Evolutionary conservation across 2,888 invertebrate species (phyloP).

Genomic region (Microplitis manilae): DNA sequence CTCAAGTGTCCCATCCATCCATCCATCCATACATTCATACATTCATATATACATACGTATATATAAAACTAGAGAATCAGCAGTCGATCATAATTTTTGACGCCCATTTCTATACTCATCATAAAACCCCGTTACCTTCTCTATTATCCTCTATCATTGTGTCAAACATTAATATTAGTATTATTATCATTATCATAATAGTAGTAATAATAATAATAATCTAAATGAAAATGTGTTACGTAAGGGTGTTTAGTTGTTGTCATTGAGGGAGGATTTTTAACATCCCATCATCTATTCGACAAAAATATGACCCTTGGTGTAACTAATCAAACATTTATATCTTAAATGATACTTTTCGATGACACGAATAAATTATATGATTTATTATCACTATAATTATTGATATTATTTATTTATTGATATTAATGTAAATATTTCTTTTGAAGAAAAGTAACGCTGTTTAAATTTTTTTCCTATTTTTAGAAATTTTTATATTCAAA

Average conservation of each 20-base stretch:
- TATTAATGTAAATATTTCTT: no score
- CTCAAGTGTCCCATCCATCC: not conserved
- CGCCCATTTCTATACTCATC: conserved; percentile 40
- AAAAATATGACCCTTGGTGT: conserved; percentile 23
- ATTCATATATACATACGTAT: no score
- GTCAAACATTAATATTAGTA: conserved; percentile 49
- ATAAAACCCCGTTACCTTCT: conserved; percentile 52
- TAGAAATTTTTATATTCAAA: no score
- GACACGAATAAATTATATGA: not conserved
- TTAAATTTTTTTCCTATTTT: no score
- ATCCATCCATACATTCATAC: not conserved
- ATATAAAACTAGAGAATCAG: conserved; percentile 2
- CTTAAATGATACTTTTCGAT: conserved; percentile 19
- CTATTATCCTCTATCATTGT: conserved; percentile 54
- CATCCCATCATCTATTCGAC: conserved; percentile 24
- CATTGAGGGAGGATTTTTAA: conserved; percentile 17
- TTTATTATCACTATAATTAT: not conserved
- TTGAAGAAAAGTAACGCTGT: no score
- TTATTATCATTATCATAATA: conserved; percentile 51
- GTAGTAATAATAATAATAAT: conserved; percentile 6
- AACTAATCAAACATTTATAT: conserved; percentile 36
- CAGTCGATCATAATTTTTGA: conserved; percentile 53
- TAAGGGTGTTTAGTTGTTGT: conserved; percentile 20
- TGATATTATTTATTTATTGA: not conserved
- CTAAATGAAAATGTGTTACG: conserved; percentile 16